Evolutionary conservation across 2,797 vertebrate species (phyloP), one percentile per base, ranked within the genome.

Genomic region (Rhynchonycteris naso): DNA sequence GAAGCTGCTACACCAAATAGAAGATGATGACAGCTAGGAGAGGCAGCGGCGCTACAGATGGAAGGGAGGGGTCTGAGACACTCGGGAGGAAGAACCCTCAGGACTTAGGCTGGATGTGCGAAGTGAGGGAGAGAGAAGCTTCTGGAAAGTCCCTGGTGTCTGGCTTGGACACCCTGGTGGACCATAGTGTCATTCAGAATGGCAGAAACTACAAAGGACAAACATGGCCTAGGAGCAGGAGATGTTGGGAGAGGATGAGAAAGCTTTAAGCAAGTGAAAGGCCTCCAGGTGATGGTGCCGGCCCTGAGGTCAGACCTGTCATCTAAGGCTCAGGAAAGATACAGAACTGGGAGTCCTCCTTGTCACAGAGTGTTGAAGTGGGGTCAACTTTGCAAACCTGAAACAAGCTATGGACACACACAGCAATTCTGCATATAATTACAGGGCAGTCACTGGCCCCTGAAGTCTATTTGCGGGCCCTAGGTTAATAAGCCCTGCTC

Each of bases 31-130:
- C 4, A 3, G 50, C 12, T 38, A 28, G 18, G 38, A 86, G 43
- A 58, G 26, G 50, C 24, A 10, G 30, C 9, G 18, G 61, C 28
- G 11, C 6, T 71, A 26, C 15, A 33, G 38, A 22, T 3, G 3
- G 4, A n/a, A 19, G 16, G 7, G 3, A 33, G 16, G 15, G 4
- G 15, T 22, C 7, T 50, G 19, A 58, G 52, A n/a, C 0, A 16
- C 38, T 81, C 61, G 28, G 11, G 21, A 82, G 69, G 50, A 65
- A 82, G 33, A 82, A 26, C 2, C 76, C 26, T 5, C 3, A 43
- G 19, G 19, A 50, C 21, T 81, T 81, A 4, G 33, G 22, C 5
- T 54, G 6, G 26, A 22, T 65, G 8, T 69, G 14, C 24, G 7
- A n/a, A 56, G 9, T 15, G 8, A 82, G 16, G 8, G 16, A 52